Conservation (phyloP, 2,888 invertebrate species). For the Polietes domitor region DNA sequence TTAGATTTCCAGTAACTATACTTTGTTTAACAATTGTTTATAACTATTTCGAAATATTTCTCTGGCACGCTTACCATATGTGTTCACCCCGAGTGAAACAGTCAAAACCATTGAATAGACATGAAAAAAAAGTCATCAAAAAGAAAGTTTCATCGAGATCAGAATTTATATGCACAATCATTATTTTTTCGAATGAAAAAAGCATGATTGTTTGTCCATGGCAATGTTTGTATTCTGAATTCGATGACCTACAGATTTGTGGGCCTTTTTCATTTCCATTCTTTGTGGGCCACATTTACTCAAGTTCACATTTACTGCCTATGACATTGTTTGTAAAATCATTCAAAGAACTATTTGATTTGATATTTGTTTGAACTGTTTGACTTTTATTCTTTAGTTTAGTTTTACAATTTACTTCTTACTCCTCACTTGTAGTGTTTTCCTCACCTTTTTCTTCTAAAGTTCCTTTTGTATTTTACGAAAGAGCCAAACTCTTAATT, state of each 20-base stretch:
- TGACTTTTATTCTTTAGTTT: background rate
- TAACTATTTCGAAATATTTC: background rate
- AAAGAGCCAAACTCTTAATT: slow-evolving; percentile 22
- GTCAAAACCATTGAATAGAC: background rate
- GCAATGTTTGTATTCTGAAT: background rate
- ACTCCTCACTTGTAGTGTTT: slow-evolving; percentile 31
- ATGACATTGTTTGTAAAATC: background rate
- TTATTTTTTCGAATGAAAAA: no score
- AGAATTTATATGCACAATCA: background rate
- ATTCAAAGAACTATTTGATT: background rate
- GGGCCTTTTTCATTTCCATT: background rate
- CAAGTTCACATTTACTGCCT: background rate
- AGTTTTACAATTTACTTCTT: slow-evolving; percentile 37
- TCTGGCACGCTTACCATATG: background rate
- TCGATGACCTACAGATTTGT: background rate
- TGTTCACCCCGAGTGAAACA: background rate
- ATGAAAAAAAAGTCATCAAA: background rate
- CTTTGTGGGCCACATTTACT: background rate
- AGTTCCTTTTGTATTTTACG: slow-evolving; percentile 52
- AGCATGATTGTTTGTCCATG: no score
- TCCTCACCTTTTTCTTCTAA: background rate
- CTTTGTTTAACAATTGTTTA: background rate
- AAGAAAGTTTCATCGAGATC: background rate
- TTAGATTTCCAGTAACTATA: background rate
- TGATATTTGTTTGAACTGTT: slow-evolving; percentile 2